Evolutionary conservation across 2,797 vertebrate genomes (phyloP), one percentile per base, ranked within the genome.

Genomic region (Acestrorhynchus altus): DNA sequence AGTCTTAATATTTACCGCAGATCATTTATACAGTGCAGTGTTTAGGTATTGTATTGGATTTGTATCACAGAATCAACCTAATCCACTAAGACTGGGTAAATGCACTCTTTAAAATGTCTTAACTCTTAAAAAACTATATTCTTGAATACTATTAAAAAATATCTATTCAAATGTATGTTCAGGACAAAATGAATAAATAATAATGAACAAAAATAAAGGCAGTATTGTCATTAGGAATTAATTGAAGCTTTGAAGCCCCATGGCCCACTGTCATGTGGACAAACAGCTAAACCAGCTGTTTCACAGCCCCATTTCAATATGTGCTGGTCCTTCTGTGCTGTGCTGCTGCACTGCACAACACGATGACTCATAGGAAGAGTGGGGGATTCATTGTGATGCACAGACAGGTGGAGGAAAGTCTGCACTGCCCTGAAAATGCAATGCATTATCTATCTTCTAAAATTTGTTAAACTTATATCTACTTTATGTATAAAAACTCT

Each of bases 341-440:
- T 22, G 52, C 31, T 24, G 47, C 77, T 74, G 77, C 73, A 79
- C 77, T 84, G 80, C 73, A 70, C 40, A 77, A 26, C n/a, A 56
- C 18, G 76, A 83, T 88, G 87, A 92, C 72, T 91, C 88, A 88
- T 75, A 24, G 60, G 5, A 18, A 11, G 42, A 67, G 40, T 42
- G 16, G 16, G 20, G 63, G 52, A 59, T 79, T 74, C 52, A 61
- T 74, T 60, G 54, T 51, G 40, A 54, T 74, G 63, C 70, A 74
- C 16, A 60, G 57, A 60, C 57, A 60, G 57, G 57, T 42, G 42
- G 42, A 66, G 42, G 63, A 79, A 73, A 56, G 54, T 61, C 54
- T 74, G 31, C 63, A 74, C 51, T 20, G 42, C 22, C 52, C 64
- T 67, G 18, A 78, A 71, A 39, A 47, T 9, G 28, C 26, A 59